Evolutionary conservation across 2,888 invertebrate species (phyloP).

Genomic region (Aphodius granarius): DNA sequence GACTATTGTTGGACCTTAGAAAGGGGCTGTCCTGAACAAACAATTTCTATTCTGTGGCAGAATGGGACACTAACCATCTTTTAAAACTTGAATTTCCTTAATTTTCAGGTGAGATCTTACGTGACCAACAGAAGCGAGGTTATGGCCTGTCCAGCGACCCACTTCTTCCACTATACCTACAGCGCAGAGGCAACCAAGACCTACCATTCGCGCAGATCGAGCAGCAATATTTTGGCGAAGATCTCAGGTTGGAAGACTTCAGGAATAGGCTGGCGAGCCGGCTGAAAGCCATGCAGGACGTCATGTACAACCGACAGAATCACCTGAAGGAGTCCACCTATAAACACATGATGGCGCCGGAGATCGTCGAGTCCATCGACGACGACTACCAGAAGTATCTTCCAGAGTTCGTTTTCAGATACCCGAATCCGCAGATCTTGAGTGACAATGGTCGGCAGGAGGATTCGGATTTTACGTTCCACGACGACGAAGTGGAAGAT

Average conservation of each 20-base stretch:
- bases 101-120: constrained; percentile 37
- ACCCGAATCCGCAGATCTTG: constrained; percentile 35
- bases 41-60: too few species aligned
- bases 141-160: constrained; percentile 28
- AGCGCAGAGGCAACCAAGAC: constrained; percentile 26
- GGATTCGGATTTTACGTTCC: constrained; percentile 41
- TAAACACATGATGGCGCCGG: constrained; percentile 28
- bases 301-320: constrained; percentile 30
- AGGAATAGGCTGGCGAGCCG: constrained; percentile 24
- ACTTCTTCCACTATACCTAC: constrained; percentile 29
- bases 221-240: constrained; percentile 25
- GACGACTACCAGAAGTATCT: constrained; percentile 29
- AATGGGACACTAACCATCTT: too few species aligned
- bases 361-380: constrained; percentile 26
- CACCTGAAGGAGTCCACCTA: constrained; percentile 31
- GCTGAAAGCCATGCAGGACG: constrained; percentile 30
- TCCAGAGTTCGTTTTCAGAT: constrained; percentile 14
- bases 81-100: too few species aligned
- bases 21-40: too few species aligned
- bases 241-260: constrained; percentile 24
- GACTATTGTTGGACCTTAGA: too few species aligned
- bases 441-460: constrained; percentile 41
- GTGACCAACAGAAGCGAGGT: constrained; percentile 23
- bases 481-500: constrained; percentile 29
- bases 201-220: constrained; percentile 15